phyloP scores from a whole-genome alignment of 2,797 vertebrate genomes.

The Lerista edwardsae region DNA sequence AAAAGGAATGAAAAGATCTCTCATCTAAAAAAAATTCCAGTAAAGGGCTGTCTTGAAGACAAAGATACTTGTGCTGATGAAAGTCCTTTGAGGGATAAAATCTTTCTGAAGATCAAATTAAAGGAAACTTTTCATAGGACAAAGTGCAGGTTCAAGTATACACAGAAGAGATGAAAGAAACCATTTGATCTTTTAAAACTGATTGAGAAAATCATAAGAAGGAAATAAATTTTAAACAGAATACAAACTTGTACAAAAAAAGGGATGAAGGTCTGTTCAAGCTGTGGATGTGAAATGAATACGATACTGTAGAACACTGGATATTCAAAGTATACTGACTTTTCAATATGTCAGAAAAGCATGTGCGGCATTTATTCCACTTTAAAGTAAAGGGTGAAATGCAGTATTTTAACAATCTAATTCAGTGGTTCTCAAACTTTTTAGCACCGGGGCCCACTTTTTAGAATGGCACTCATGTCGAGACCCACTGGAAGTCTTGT shows the following conservation, averaged over 20 bases:
- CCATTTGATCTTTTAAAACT: slow-evolving; percentile 46
- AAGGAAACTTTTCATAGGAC: neutral
- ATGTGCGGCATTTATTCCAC: neutral
- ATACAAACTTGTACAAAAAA: slow-evolving; percentile 6
- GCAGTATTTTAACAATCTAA: neutral
- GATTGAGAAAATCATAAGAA: slow-evolving; percentile 9
- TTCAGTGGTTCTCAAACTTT: no score
- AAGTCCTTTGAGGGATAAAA: neutral
- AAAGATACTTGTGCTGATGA: slow-evolving; percentile 5
- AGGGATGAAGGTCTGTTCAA: neutral
- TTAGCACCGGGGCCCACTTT: no score
- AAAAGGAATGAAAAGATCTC: neutral
- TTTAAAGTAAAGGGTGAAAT: neutral
- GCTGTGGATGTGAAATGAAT: slow-evolving; percentile 22
- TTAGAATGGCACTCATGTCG: no score
- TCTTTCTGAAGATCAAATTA: slow-evolving; percentile 21
- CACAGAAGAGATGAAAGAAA: slow-evolving; percentile 16
- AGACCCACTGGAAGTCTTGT: no score
- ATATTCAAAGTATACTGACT: slow-evolving; percentile 4
- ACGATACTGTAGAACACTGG: neutral
- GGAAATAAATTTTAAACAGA: slow-evolving; percentile 14
- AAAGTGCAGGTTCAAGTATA: slow-evolving; percentile 10
- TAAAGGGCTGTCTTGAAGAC: neutral
- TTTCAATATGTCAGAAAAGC: neutral
- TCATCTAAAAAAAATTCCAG: neutral